These are phyloP conservation scores for Coenobita brevimanus DNA, from an alignment of 1,140 invertebrate species.

Conservation along the genomic window DNA sequence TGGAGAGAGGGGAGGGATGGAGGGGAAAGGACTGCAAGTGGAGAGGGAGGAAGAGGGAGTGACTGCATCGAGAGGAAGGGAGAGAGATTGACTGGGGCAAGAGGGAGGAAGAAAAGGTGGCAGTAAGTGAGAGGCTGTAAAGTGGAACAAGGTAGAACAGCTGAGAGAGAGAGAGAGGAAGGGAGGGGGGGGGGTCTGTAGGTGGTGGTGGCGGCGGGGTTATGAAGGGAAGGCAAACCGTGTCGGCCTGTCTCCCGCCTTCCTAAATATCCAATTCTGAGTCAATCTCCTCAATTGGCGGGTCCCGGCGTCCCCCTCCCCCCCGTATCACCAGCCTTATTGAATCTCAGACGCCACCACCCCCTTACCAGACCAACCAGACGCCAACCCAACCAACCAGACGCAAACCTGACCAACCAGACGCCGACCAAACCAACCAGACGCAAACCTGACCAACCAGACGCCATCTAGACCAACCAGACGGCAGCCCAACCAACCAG, in stretches of 20 bases:
- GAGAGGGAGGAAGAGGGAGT: neutral
- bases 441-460: neutral
- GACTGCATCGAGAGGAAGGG: neutral
- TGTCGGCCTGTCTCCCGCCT: neutral
- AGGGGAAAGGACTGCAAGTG: neutral
- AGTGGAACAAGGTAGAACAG: neutral
- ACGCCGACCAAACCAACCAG: neutral
- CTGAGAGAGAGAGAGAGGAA: neutral
- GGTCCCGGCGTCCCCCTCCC: neutral
- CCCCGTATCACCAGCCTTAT: slow-evolving; percentile 36
- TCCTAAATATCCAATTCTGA: slow-evolving; percentile 46
- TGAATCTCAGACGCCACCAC: slow-evolving; percentile 3
- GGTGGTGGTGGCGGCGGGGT: neutral
- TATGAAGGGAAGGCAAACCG: neutral
- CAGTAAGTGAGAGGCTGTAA: too few relatives aligned
- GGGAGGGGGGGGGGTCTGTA: neutral
- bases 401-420: neutral
- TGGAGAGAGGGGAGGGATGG: too few relatives aligned
- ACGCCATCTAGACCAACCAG: neutral
- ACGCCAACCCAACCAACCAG: too few relatives aligned
- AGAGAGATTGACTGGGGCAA: neutral
- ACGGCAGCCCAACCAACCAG: neutral
- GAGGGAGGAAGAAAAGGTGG: neutral
- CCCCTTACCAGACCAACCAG: neutral
- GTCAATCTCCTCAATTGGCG: slow-evolving; percentile 45